Evolutionary conservation across 2,888 invertebrate genomes (phyloP), one percentile per base, ranked within the genome.

Genomic region (Anoplius nigerrimus): DNA sequence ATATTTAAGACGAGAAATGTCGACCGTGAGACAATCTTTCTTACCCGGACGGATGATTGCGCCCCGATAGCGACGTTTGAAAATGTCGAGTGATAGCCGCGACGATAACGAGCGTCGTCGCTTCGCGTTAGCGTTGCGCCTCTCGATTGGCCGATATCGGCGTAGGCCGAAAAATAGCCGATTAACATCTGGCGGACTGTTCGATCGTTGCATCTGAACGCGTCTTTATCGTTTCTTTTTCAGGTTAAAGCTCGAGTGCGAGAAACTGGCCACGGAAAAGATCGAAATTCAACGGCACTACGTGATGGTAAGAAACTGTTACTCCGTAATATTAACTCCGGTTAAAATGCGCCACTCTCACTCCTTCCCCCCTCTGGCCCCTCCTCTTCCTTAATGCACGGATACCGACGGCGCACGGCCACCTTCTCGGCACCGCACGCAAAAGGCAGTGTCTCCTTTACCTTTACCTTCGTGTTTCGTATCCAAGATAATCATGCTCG

Each of bases 271-370:
- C 86, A 93, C 93, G 89, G 96, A 96, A 91, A 95, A 95, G 91
- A 95, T 95, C 84, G 95, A 95, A 91, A 95, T 95, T 91, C 95
- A 96, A 90, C 92, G 96, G 90, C 95, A 96, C 91, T 96, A 95
- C 91, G 95, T 95, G 81, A 95, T 96, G 95, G 95, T 95, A 90
- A 93, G 94, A 75, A 76, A 81, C 73, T 65, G 72, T 68, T 66
- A 62, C 66, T 74, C 66, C 61, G 72, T 72, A 72, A 75, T 71
- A 69, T 65, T 68, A 74, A 66, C 71, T 68, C 71, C 72, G 71
- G 67, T 72, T 71, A 73, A n/a, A 34, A 13, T 34, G 34, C 34
- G 6, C 34, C 34, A 11, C 11, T 3, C 34, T 34, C 11, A 6
- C 34, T 5, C 34, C 42, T 18, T 58, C 21, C 43, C 53, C 53